A percentile compares a stretch with the other conserved stretches of the same genome.
Conservation (phyloP, 2,113 vertebrate genomes). For the Perca fluviatilis region DNA sequence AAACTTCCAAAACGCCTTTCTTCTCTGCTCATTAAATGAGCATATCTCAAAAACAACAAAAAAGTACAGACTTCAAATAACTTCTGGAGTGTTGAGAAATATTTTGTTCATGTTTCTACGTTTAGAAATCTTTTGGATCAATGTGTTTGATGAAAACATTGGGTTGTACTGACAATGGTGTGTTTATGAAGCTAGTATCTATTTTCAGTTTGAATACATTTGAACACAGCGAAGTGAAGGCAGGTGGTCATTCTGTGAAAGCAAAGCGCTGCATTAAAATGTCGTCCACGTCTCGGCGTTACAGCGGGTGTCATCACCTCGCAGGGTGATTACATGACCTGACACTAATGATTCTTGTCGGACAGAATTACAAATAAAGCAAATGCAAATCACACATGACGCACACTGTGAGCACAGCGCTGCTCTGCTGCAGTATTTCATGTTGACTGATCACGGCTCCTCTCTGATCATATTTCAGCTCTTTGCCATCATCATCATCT, state of each 20-base stretch:
- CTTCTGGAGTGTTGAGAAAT: too few relatives aligned
- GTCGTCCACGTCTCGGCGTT: neutral
- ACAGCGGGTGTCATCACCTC: conserved; percentile 8
- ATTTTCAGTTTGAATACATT: too few relatives aligned
- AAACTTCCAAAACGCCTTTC: too few relatives aligned
- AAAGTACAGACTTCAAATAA: too few relatives aligned
- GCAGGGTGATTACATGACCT: neutral
- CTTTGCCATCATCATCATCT: neutral
- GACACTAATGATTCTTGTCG: neutral
- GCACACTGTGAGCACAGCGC: too few relatives aligned
- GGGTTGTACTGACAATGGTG: too few relatives aligned
- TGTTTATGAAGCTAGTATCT: too few relatives aligned
- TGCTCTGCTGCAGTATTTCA: neutral
- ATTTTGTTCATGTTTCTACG: too few relatives aligned
- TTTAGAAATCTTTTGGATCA: too few relatives aligned
- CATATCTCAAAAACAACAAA: too few relatives aligned
- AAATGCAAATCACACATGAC: neutral
- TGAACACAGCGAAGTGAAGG: neutral
- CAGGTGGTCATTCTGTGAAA: neutral
- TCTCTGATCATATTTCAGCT: neutral
- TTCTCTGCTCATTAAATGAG: too few relatives aligned
- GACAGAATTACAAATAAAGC: neutral
- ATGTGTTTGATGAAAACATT: too few relatives aligned
- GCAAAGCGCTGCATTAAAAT: neutral
- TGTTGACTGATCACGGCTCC: neutral